Base-by-base conservation (phyloP, 2,888 invertebrate species). In the Stegophylla sp. region DNA sequence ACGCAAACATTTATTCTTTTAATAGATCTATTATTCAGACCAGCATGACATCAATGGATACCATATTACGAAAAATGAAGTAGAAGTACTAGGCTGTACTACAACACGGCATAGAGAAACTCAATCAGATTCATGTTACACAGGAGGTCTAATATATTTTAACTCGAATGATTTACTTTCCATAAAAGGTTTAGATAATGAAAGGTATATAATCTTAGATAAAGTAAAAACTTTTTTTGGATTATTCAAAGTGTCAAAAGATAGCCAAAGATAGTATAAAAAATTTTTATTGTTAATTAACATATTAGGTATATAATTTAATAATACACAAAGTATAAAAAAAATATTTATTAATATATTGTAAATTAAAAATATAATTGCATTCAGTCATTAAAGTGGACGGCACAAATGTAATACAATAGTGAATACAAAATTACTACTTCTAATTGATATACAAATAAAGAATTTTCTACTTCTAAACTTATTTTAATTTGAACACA, bases 71-170 rank as follows among this genome's bases (percentile, higher is more conserved):
- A 74, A 74, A 67, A 82, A 82, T 61, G 59, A 82, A 13, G 74
- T 51, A 45, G 61, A 75, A 5, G 3, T 48, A 34, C 23, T 82
- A 17, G 66, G 75, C 10, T 82, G 82, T 41, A 82, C 61, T 26
- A 51, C 75, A 41, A 76, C 71, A 7, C 20, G 79, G 17, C 51
- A 79, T 63, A 51, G 26, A 43, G 56, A 56, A 9, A 77, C 41
- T 43, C 76, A 67, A 67, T 79, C 79, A 9, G 71, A 71, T 51
- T 71, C 75, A 13, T 82, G 82, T 66, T 82, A 66, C 28, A 82
- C 82, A 3, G 82, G 76, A n/a, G 82, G 82, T 23, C 23, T 82
- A 43, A 75, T 69, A n/a, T 76, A 82, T 48, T 82, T 82, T 17
- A 51, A 72, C 28, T n/a, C 53, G 9, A 75, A 75, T 0, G 82